phyloP scores from a whole-genome alignment of 1,140 invertebrate genomes.

The Atta texana region DNA sequence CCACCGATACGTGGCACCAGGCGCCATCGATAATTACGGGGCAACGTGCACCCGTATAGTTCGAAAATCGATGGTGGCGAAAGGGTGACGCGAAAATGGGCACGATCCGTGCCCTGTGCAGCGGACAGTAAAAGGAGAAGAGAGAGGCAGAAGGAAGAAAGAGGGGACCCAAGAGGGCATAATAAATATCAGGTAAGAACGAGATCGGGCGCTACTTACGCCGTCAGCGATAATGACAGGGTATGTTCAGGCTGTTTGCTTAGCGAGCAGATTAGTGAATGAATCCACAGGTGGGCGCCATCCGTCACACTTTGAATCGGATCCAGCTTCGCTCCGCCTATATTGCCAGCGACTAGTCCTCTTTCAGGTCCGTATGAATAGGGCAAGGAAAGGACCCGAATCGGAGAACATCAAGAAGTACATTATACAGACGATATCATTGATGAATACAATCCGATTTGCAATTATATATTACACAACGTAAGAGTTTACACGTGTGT shows the following conservation, averaged over 20 bases:
- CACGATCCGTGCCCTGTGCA: conserved; percentile 63
- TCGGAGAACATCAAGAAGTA: conserved; percentile 26
- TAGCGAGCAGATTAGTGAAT: conserved; percentile 87
- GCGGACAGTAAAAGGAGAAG: conserved; percentile 11
- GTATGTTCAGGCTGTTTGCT: conserved; percentile 85
- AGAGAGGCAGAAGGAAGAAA: background rate
- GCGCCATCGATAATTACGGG: conserved; percentile 70
- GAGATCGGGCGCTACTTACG: conserved; percentile 84
- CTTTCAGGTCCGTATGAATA: conserved; percentile 66
- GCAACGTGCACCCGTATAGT: conserved; percentile 51
- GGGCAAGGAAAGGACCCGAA: conserved; percentile 55
- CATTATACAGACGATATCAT: background rate
- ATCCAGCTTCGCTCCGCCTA: conserved; percentile 74
- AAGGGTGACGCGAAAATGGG: conserved; percentile 83
- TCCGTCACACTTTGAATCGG: conserved; percentile 83
- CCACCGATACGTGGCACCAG: conserved; percentile 57
- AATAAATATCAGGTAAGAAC: conserved; percentile 82
- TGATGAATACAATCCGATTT: background rate
- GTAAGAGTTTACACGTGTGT: background rate
- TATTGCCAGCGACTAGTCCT: conserved; percentile 67
- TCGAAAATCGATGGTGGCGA: conserved; percentile 79
- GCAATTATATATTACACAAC: background rate
- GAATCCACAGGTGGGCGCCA: conserved; percentile 87
- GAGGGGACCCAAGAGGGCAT: conserved; percentile 65
- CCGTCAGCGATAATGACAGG: conserved; percentile 86